These are phyloP conservation scores for Schizopygopsis malacanthus DNA, from an alignment of 2,797 vertebrate species.

Conservation along the genomic window DNA sequence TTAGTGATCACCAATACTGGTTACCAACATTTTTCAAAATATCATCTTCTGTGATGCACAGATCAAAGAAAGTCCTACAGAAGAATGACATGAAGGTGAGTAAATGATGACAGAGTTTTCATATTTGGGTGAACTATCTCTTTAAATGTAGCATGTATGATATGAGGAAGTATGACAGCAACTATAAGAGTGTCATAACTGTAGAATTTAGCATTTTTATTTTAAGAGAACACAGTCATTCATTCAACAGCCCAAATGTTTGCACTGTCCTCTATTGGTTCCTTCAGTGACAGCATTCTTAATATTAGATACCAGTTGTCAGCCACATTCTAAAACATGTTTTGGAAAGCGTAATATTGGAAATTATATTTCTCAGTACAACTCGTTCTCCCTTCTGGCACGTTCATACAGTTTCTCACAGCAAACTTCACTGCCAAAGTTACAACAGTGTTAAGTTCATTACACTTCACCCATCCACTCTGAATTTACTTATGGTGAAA, in stretches of 20 bases:
- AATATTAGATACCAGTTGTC: conserved; percentile 2
- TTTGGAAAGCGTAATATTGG: conserved; percentile 27
- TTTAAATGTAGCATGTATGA: neutral
- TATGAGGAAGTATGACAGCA: neutral
- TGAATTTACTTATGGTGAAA: conserved; percentile 34
- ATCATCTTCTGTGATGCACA: neutral
- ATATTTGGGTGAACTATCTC: neutral
- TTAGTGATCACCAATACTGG: neutral
- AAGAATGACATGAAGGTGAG: neutral
- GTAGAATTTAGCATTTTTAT: neutral
- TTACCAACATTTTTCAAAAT: neutral
- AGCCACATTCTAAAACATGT: conserved; percentile 10
- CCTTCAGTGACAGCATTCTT: neutral
- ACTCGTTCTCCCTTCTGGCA: conserved; percentile 24
- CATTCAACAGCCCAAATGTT: neutral
- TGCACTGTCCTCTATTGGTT: neutral
- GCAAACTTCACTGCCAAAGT: conserved; percentile 35
- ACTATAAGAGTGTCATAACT: neutral
- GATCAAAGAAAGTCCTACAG: neutral
- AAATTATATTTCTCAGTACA: conserved; percentile 28
- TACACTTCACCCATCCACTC: conserved; percentile 11
- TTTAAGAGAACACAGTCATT: neutral
- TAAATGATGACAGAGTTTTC: neutral
- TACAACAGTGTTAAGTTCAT: conserved; percentile 36
- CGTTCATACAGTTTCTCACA: conserved; percentile 18